These are phyloP conservation scores for Anniella stebbinsi DNA, from an alignment of 2,797 vertebrate species.

Conservation along the genomic window DNA sequence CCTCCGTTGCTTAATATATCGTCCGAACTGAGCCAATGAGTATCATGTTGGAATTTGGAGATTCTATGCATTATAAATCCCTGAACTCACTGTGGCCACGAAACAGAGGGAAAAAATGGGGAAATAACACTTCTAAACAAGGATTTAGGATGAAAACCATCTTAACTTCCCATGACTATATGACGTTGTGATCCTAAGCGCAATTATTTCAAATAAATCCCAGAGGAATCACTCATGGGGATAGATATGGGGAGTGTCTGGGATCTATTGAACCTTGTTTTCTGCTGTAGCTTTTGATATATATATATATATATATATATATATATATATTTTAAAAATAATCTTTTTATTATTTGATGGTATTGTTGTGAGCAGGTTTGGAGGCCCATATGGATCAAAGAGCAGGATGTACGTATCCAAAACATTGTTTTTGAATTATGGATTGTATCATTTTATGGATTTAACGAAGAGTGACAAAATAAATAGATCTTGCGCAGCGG, in stretches of 20 bases:
- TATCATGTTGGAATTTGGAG: slow-evolving; percentile 40
- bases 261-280: neutral
- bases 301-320: too few relatives aligned
- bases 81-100: slow-evolving; percentile 17
- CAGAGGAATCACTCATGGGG: neutral
- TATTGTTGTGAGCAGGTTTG: neutral
- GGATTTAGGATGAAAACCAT: neutral
- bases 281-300: neutral
- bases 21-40: too few relatives aligned
- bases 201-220: neutral
- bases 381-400: neutral
- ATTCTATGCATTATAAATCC: slow-evolving; percentile 15
- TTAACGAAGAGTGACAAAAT: neutral
- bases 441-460: neutral
- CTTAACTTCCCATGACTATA: neutral
- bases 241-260: neutral
- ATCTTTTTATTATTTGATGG: neutral
- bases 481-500: neutral
- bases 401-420: neutral
- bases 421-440: neutral
- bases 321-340: neutral
- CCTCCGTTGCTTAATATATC: too few relatives aligned
- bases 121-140: neutral
- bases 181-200: neutral
- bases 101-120: neutral